Base-by-base conservation (phyloP, 1,140 invertebrate genomes). In the Drosophila repletoides region DNA sequence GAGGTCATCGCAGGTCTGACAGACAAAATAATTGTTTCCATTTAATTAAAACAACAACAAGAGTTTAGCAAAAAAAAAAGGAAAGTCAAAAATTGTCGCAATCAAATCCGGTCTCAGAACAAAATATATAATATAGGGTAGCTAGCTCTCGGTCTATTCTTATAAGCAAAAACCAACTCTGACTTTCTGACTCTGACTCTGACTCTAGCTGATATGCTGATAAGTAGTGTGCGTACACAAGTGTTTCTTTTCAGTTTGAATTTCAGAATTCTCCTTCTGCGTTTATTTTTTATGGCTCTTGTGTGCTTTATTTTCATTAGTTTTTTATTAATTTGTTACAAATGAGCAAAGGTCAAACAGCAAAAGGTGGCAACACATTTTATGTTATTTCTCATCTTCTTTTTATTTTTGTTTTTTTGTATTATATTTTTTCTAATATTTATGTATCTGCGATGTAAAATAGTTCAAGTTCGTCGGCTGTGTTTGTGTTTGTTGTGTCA, bases 391-490 rank as follows among this genome's bases (percentile, higher is more conserved):
- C n/a, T 21, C n/a, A 28, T 49, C 17, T 49, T 14, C 7, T 5
- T 38, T 15, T 36, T 40, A 10, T 22, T 34, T 10, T 61, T 29
- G 29, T 34, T 31, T 5, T 31, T 45, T 14, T 40, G 1, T 5
- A 3, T 12, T 5, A 33, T 21, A 15, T 12, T 48, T 21, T 48
- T 22, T 43, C 29, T 43, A 34, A 31, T 58, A 22, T 36, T 53
- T 59, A 45, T 73, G 53, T 66, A 53, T 77, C 31, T 68, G 75
- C 60, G 60, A 12, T 52, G 41, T 67, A 67, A 72, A 76, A 76
- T 76, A 72, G 72, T 76, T 81, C 76, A 80, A 80, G 76, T 81
- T 80, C 72, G 72, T 63, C 74, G 28, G 41, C 28, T 40, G 36
- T 31, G 5, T 40, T n/a, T 24, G 2, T 48, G 52, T 41, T 65